Percentiles rank a stretch among this genome's conserved stretches.
These are phyloP conservation scores for Baryphthengus martii DNA, from an alignment of 2,113 vertebrate genomes.

Conservation along the genomic window DNA sequence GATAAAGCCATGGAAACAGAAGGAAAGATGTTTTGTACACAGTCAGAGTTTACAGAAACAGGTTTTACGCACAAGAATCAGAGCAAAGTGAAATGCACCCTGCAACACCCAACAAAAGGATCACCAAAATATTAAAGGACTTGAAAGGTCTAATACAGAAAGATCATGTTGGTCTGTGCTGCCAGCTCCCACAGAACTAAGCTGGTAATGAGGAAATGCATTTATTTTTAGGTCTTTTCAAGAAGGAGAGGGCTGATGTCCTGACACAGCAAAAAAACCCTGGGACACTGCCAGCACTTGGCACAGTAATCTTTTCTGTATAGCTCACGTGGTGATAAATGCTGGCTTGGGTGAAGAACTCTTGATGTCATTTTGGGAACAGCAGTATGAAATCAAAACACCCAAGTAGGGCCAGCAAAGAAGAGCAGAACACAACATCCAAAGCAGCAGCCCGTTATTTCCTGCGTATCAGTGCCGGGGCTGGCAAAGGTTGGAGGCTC, in stretches of 20 bases:
- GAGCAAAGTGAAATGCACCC: neutral
- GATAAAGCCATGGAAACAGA: neutral
- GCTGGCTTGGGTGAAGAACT: neutral
- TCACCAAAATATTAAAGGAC: neutral
- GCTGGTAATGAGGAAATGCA: neutral
- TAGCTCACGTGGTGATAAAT: neutral
- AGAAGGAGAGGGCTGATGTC: neutral
- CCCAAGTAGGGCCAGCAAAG: neutral
- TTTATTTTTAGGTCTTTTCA: neutral
- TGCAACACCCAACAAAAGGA: neutral
- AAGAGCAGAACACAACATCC: neutral
- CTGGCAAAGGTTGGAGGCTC: neutral
- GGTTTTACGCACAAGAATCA: neutral
- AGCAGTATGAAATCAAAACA: neutral
- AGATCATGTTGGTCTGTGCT: neutral
- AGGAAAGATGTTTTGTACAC: neutral
- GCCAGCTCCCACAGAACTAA: neutral
- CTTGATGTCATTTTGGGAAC: neutral
- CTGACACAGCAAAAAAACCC: slow-evolving; percentile 34
- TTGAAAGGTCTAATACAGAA: neutral
- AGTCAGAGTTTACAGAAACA: neutral
- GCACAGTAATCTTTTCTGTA: neutral
- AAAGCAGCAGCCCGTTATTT: neutral
- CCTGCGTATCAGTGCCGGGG: neutral
- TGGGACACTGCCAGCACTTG: neutral